Evolutionary conservation across 1,140 invertebrate species (phyloP), one percentile per base, ranked within the genome.

Genomic region (Mycetomoellerius zeteki): DNA sequence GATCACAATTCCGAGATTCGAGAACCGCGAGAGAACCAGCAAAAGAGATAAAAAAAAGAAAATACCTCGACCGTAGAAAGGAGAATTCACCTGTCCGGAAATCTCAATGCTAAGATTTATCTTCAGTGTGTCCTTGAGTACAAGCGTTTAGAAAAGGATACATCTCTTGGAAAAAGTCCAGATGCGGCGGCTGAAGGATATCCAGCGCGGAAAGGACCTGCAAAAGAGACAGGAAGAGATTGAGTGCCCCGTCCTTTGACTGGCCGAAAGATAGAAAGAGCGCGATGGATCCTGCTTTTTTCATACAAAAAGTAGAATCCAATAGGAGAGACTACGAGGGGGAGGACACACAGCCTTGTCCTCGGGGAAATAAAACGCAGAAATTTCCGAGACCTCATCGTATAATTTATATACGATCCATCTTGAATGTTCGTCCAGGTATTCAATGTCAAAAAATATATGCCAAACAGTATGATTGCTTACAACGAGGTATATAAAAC

Each of bases 111-210:
- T 56, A 56, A 75, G 37, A 73, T 84, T 75, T 30, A 73, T 84
- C 37, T 73, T 72, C 16, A 52, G 72, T 27, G 56, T 37, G 50
- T 58, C 65, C 12, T 84, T n/a, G 24, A 72, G n/a, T 27, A 54
- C 37, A 54, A 24, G 62, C 30, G 77, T 75, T 87, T 54, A 73
- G 52, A 96, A 98, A 99, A 98, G 98, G 98, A 98, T 99, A 99
- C 98, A 99, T 99, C 98, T 99, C 99, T 96, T 99, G 98, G 96
- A 99, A 99, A 96, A 99, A 99, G 96, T 99, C 99, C 95, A 99
- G 97, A 96, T 99, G 98, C 90, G 99, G 98, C 90, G 99, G 99
- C 96, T 99, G 99, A 88, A 99, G 96, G 95, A 99, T 99, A 96
- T 99, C 99, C 95, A 99, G 96, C 88, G 99, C 98, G 93, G 98